These are phyloP conservation scores for Pica pica DNA, from an alignment of 2,113 vertebrate genomes.

Conservation along the genomic window DNA sequence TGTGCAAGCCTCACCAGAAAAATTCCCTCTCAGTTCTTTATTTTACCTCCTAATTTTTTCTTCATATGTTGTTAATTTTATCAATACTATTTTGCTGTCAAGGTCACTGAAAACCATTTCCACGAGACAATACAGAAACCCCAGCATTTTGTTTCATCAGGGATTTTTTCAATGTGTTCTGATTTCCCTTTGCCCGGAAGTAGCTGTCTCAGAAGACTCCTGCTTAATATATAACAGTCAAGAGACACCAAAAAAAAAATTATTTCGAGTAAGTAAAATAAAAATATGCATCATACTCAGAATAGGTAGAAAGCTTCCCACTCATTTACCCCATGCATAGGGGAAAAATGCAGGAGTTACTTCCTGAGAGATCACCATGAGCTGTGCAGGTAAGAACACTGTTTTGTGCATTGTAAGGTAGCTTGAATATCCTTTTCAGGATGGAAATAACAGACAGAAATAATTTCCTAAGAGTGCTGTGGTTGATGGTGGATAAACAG, in stretches of 20 bases:
- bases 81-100: not conserved
- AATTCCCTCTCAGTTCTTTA: not conserved
- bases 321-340: not conserved
- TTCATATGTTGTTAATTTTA: not conserved
- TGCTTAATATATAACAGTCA: not conserved
- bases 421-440: not conserved
- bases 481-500: not conserved
- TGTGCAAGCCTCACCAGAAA: not conserved
- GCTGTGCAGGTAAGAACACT: not conserved
- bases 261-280: not conserved
- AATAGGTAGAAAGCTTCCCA: not conserved
- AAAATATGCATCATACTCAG: not conserved
- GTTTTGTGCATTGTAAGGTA: not conserved
- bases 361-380: not conserved
- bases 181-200: not conserved
- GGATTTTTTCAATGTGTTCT: not conserved
- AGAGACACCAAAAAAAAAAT: not conserved
- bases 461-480: not conserved
- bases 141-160: not conserved
- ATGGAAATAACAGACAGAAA: slow-evolving; percentile 14
- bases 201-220: not conserved
- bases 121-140: not conserved
- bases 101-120: not conserved
- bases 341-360: not conserved
- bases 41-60: not conserved